A percentile compares a stretch with the other conserved stretches of the same genome.
phyloP scores from a whole-genome alignment of 2,888 invertebrate species.

The Scaptomyza cyrtandrae region DNA sequence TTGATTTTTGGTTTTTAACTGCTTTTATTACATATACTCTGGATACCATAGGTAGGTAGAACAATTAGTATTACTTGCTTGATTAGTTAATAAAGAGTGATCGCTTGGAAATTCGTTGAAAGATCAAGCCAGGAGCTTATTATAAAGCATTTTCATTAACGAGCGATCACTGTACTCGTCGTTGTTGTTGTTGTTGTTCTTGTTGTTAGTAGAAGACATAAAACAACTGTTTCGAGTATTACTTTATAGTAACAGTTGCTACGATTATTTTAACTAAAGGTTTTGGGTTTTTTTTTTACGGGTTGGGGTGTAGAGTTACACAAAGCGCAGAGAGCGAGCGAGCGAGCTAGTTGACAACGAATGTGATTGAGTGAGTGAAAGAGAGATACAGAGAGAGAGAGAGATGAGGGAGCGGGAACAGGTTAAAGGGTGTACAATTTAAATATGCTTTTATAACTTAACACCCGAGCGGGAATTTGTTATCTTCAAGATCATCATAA shows the following conservation, averaged over 20 bases:
- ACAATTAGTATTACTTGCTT: slow-evolving; percentile 1
- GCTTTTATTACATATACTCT: slow-evolving; percentile 15
- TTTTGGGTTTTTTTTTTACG: slow-evolving; percentile 2
- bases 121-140: neutral
- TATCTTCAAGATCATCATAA: slow-evolving; percentile 12
- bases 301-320: slow-evolving; percentile 13
- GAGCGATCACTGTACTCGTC: slow-evolving; percentile 12
- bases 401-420: neutral
- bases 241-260: slow-evolving; percentile 16
- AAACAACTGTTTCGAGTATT: slow-evolving; percentile 25
- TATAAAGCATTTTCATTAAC: too few relatives aligned
- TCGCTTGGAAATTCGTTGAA: neutral
- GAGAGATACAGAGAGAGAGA: slow-evolving; percentile 3
- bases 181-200: neutral
- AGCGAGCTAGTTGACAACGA: slow-evolving; percentile 22
- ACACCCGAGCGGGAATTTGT: slow-evolving; percentile 2
- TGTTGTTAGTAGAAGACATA: slow-evolving; percentile 41
- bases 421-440: neutral
- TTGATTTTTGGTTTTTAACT: neutral
- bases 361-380: slow-evolving; percentile 2
- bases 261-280: neutral
- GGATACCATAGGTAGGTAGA: neutral
- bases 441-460: slow-evolving; percentile 11
- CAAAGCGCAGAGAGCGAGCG: slow-evolving; percentile 48
- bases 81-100: slow-evolving; percentile 1